Evolutionary conservation across 2,888 invertebrate species (phyloP), one percentile per base, ranked within the genome.

Genomic region (Trilocha varians): DNA sequence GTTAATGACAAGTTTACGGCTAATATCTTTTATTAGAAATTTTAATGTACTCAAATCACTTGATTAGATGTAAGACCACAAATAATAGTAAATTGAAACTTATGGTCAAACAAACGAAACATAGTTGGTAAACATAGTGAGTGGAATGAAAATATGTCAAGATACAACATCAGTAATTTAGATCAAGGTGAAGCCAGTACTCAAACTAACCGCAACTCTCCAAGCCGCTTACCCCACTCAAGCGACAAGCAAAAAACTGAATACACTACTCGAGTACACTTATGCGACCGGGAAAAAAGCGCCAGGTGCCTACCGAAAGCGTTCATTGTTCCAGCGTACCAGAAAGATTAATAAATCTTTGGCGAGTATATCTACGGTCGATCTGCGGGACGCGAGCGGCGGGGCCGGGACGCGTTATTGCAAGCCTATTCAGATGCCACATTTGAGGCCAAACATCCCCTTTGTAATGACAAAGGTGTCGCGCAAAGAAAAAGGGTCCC

Each of bases 401-500:
- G 63, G 53, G 68, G 68, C 71, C 76, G 70, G 78, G 82, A 78
- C 78, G 78, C 66, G 83, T 79, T 84, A 84, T 84, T 82, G 83
- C 82, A 72, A 75, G 78, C 77, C 84, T 72, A 84, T 85, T 85
- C 83, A 85, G 75, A 82, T 79, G 84, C 84, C 84, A 84, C 70
- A 66, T 74, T 70, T 71, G 70, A 78, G 76, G 73, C 79, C 78
- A 79, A 82, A 84, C 82, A 84, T 79, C 66, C 73, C 75, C 68
- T 83, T 85, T 85, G 84, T 85, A 71, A 78, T 83, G 82, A 83
- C 84, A 83, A 85, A 85, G 83, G 84, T 85, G 84, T 84, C 83
- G 82, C 72, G 76, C 68, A 75, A 83, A 83, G 84, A 82, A 84
- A 84, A 84, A 82, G 78, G 79, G 76, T 68, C 75, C 75, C 73